Percentiles rank a stretch among this genome's conserved stretches.
Conservation (phyloP, 2,797 vertebrate genomes). For the Pterois miles region DNA sequence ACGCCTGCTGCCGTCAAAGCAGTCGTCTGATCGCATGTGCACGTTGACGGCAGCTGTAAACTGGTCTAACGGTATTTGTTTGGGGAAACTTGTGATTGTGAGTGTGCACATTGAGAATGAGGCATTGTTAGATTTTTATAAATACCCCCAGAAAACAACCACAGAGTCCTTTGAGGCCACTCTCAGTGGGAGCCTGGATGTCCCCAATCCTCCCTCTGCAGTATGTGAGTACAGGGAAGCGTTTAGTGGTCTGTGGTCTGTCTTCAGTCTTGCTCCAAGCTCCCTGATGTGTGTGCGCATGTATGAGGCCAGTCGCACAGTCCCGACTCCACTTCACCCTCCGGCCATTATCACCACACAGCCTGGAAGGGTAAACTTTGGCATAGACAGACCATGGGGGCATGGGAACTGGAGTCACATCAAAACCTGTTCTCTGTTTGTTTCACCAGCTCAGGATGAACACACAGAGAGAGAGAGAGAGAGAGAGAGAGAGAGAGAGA, state of each 20-base stretch:
- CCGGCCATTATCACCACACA: slow-evolving; percentile 41
- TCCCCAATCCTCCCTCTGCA: slow-evolving; percentile 28
- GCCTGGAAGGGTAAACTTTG: slow-evolving; percentile 42
- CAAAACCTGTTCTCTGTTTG: slow-evolving; percentile 56
- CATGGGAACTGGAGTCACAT: slow-evolving; percentile 64
- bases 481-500: slow-evolving; percentile 1
- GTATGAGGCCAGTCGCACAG: slow-evolving; percentile 1
- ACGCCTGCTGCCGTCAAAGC: slow-evolving; percentile 11
- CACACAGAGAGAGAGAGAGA: not conserved
- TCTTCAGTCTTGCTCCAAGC: slow-evolving; percentile 34
- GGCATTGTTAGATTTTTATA: slow-evolving; percentile 16
- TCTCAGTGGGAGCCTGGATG: slow-evolving; percentile 26
- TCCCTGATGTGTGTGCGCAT: slow-evolving; percentile 43
- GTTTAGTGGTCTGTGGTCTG: slow-evolving; percentile 39
- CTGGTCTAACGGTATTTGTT: not conserved
- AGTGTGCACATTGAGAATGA: not conserved
- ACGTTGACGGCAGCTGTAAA: slow-evolving; percentile 5
- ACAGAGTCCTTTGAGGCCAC: slow-evolving; percentile 7
- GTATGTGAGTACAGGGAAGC: slow-evolving; percentile 43
- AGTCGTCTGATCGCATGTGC: slow-evolving; percentile 9
- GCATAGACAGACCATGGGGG: slow-evolving; percentile 46
- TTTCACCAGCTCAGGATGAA: slow-evolving; percentile 46
- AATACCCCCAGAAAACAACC: slow-evolving; percentile 1
- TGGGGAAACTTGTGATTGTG: not conserved
- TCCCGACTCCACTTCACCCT: slow-evolving; percentile 25